Evolutionary conservation across 2,797 vertebrate genomes (phyloP).

Genomic region (Sebastes wilsoni): DNA sequence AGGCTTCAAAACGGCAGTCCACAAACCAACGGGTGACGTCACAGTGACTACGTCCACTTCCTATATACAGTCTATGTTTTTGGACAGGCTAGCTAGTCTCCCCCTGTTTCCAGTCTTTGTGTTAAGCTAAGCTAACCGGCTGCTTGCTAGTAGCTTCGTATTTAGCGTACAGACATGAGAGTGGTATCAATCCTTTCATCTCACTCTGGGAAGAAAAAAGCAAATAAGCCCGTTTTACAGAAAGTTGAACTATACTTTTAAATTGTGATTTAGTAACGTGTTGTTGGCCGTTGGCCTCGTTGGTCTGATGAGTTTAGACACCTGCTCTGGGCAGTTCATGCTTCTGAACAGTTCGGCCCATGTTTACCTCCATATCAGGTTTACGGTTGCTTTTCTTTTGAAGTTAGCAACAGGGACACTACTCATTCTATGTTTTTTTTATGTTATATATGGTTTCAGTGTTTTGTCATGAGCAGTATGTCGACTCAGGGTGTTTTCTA

Average conservation of each 20-base stretch:
- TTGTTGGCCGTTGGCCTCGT: not conserved
- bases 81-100: not conserved
- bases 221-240: not conserved
- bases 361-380: slow-evolving; percentile 7
- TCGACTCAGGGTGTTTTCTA: slow-evolving; percentile 18
- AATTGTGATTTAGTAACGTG: not conserved
- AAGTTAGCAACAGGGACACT: not conserved
- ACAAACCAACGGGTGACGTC: no score
- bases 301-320: not conserved
- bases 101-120: not conserved
- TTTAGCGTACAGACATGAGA: not conserved
- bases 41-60: no score
- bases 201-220: not conserved
- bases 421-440: not conserved
- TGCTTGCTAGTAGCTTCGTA: not conserved
- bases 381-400: not conserved
- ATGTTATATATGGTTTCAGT: not conserved
- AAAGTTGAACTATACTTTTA: not conserved
- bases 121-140: not conserved
- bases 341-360: not conserved
- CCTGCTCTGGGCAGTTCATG: not conserved
- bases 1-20: no score
- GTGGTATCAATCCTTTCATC: not conserved
- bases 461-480: not conserved
- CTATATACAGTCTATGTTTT: not conserved